Conservation (phyloP, 2,113 vertebrate genomes). For the Onychostoma macrolepis region DNA sequence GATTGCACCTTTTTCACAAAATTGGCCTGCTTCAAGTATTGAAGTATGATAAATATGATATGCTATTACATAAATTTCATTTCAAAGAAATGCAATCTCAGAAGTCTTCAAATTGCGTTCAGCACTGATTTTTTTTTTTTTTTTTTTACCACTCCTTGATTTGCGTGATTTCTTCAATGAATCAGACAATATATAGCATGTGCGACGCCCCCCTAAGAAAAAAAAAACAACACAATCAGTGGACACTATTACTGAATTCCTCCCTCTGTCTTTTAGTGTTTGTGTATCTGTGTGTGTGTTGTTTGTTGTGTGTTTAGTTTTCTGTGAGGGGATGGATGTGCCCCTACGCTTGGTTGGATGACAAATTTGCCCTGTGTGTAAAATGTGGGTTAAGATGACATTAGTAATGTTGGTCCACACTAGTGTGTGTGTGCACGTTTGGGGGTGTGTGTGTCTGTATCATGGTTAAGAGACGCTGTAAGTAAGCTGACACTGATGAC, state of each 20-base stretch:
- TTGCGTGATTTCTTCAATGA: background rate
- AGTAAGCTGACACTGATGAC: conserved; percentile 82
- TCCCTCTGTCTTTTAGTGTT: background rate
- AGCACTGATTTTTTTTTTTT: too few relatives aligned
- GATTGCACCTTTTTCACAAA: background rate
- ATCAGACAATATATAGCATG: background rate
- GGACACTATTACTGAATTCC: background rate
- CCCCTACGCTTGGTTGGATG: background rate
- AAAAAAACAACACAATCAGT: background rate
- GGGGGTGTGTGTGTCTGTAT: conserved; percentile 45
- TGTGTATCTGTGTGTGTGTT: background rate
- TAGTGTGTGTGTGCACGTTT: conserved; percentile 7
- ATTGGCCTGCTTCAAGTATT: background rate
- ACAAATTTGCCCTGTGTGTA: conserved; percentile 29
- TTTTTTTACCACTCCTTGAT: background rate
- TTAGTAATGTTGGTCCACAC: conserved; percentile 34
- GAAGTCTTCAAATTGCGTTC: background rate
- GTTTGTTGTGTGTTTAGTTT: conserved; percentile 21
- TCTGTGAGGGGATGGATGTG: conserved; percentile 24
- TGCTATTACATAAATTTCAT: background rate
- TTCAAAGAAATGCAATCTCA: background rate
- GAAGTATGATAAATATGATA: too few relatives aligned
- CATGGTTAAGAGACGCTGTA: conserved; percentile 57
- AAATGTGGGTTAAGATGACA: conserved; percentile 47
- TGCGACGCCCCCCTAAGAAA: background rate